Conservation (phyloP, 2,888 invertebrate species). For the Tetropium fuscum region DNA sequence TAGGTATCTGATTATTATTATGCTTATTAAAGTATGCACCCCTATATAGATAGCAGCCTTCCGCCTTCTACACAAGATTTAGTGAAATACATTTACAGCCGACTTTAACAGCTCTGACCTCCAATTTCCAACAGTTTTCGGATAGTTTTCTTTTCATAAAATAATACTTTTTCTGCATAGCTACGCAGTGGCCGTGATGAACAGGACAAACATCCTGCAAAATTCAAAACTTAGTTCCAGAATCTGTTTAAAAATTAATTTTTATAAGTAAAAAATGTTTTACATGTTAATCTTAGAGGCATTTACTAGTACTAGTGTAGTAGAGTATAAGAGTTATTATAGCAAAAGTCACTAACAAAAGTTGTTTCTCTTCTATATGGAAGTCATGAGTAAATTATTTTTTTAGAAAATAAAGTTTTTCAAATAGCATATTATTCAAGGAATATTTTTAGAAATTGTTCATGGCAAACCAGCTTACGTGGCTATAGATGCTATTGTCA, state of each 20-base stretch:
- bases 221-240: slow-evolving; percentile 12
- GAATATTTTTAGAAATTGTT: too few relatives aligned
- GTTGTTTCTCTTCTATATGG: too few relatives aligned
- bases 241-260: too few relatives aligned
- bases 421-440: too few relatives aligned
- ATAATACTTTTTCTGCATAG: slow-evolving; percentile 43
- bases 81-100: slow-evolving; percentile 48
- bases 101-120: slow-evolving; percentile 42
- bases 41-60: background rate
- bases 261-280: too few relatives aligned
- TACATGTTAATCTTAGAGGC: too few relatives aligned
- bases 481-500: slow-evolving; percentile 18
- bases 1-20: background rate
- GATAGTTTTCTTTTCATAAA: slow-evolving; percentile 40
- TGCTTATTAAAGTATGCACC: background rate
- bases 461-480: too few relatives aligned
- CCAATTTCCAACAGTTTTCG: slow-evolving; percentile 45
- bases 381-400: too few relatives aligned
- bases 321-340: too few relatives aligned
- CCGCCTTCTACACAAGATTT: background rate
- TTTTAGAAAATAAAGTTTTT: too few relatives aligned
- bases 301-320: too few relatives aligned
- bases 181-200: slow-evolving; percentile 38
- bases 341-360: too few relatives aligned
- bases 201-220: slow-evolving; percentile 48